Evolutionary conservation across 2,113 vertebrate species (phyloP), one percentile per base, ranked within the genome.

Genomic region (Urocitellus parryii): DNA sequence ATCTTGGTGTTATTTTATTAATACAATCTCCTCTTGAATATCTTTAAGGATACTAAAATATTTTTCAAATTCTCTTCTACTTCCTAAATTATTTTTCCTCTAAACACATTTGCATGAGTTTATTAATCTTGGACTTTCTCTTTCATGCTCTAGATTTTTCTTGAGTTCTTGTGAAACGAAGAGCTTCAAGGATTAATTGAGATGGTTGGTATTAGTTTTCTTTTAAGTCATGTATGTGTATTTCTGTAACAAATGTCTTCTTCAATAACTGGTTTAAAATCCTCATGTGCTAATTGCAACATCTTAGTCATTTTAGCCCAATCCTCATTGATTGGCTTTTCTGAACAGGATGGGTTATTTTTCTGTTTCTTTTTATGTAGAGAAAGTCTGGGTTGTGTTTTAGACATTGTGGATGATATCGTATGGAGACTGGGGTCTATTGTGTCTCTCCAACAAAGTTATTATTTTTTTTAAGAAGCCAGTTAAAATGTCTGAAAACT

Each of bases 121-220:
- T 65, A 83, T 88, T 88, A 39, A 68, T 58, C 56, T 67, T 89
- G 5, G 48, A 74, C 9, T 5, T 73, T 68, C 29, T 82, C 22
- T 83, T 88, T 53, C 53, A 45, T 74, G 32, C 45, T 84, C 11
- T 63, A 32, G 1, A 1, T 61, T 76, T 82, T 82, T 77, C 45
- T 96, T 84, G 86, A 29, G 48, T 93, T 76, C 58, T 65, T 70
- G 9, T 77, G 76, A 81, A 74, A 56, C n/a, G 5, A 92, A 92
- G 58, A 83, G 17, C 37, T 32, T 72, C 3, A 5, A 74, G 78
- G 12, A 45, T 72, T 68, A 63, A 37, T 53, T 27, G 16, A 34
- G 39, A 85, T 74, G 51, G 17, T 25, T 85, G 18, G 24, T 51
- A 13, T 82, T 76, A 8, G 4, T 86, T 90, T 88, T 39, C 34